Base-by-base conservation (phyloP, 2,113 vertebrate species). In the Callaeas wilsoni region DNA sequence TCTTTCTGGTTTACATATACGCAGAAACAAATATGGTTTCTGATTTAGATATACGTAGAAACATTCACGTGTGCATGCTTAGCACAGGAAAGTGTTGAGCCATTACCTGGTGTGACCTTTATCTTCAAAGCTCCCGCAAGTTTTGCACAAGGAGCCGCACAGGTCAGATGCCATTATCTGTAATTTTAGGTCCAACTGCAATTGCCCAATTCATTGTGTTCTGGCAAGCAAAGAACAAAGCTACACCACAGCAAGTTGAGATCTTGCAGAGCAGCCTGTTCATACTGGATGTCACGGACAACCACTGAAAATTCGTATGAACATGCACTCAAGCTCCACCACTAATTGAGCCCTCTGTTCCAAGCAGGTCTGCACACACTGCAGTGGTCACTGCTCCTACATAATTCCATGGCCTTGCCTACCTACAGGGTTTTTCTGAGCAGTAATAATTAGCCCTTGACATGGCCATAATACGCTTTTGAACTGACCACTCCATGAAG, bases 401-500 rank as follows among this genome's bases (percentile, higher is more conserved):
- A 25, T 42, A 95, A 88, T 79, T 94, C 68, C 73, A 92, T 20
- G 60, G 32, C 70, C 59, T 78, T 91, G 42, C 80, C 55, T 79
- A 63, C 32, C 21, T 27, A 42, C 9, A 87, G 57, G 44, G 15
- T 10, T 78, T 59, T 94, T n/a, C 82, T 82, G 69, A 73, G 23
- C 30, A 59, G 44, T 37, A n/a, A 91, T 90, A 75, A 69, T 29
- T 44, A 93, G 76, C 39, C 64, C n/a, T 95, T 92, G 79, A 41
- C 41, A 75, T 4, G 17, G 42, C 60, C 77, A 82, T 79, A 89
- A 81, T 69, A 77, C 73, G 64, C 6, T 94, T 96, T 84, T 87
- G 56, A 97, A 76, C 39, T 80, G 59, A 81, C 35, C 52, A 82
- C 30, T 81, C 63, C 81, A 76, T 92, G 85, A 96, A 96, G 89